Base-by-base conservation (phyloP, 2,888 invertebrate species). In the Thera britannica region DNA sequence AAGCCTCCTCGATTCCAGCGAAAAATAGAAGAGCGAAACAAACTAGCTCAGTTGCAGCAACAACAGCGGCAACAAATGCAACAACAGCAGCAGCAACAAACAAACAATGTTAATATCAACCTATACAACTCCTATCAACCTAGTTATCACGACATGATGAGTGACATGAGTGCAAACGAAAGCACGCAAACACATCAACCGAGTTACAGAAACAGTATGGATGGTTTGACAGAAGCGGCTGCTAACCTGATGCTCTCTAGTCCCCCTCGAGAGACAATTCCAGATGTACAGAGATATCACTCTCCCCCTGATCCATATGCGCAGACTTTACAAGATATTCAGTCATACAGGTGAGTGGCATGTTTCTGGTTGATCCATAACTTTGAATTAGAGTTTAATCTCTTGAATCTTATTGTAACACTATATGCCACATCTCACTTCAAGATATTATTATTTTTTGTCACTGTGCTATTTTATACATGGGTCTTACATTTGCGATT, bases 1-100 rank as follows among this genome's bases (percentile, higher is more conserved):
- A 95, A 95, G 77, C 95, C 95, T 35, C 95, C 95, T 3, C 86
- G 95, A 68, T 95, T 95, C 81, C 95, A 95, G 79, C 94, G 90
- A 74, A 95, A 94, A 73, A 76, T 91, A 46, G 94, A 94, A 58
- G 94, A 93, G 72, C 90, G 90, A 73, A 90, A 90, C 70, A 94
- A 92, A 74, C 92, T 90, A 58, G 88, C 89, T n/a, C 85, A 84
- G 44, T 85, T 84, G 65, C 86, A 85, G 2, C 85, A 84, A 34
- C 79, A 82, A 8, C 87, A 85, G 4, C 80, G 81, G 11, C 83
- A 83, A 41, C 79, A 82, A 7, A 81, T 79, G 3, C 81, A 79
- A 5, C 80, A 81, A 36, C 84, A 82, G n/a, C 81, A 68, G 23
- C 58, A 77, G 61, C 77, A 78, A 51, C 68, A 49, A 51, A 70